Conservation (phyloP, 2,797 vertebrate species). For the Euphonia xanthogaster region DNA sequence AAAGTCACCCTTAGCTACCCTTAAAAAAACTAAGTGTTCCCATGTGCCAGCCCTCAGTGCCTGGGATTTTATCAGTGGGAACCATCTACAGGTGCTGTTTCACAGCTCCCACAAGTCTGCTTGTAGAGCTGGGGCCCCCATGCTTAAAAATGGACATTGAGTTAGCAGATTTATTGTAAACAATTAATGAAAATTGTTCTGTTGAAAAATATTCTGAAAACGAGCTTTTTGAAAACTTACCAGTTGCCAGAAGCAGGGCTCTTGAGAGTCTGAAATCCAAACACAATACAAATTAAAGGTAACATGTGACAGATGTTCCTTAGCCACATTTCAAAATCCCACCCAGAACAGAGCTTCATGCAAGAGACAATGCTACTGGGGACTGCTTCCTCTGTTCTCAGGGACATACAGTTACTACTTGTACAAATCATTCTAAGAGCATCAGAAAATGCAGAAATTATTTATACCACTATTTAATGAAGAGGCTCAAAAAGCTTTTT, state of each 20-base stretch:
- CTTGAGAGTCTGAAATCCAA: not conserved
- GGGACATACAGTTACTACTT: not conserved
- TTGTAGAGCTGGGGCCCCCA: not conserved
- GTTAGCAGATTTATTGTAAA: not conserved
- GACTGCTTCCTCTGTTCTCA: not conserved
- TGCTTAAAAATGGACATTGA: not conserved
- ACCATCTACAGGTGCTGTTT: not conserved
- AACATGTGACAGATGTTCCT: not conserved
- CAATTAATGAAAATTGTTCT: not conserved
- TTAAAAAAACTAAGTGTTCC: too few relatives aligned
- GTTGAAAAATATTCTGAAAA: not conserved
- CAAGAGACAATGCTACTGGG: not conserved
- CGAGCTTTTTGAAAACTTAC: not conserved
- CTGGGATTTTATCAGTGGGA: not conserved
- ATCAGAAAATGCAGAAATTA: not conserved
- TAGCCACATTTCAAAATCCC: not conserved
- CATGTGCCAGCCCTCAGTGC: not conserved
- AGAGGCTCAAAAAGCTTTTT: not conserved
- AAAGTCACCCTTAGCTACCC: too few relatives aligned
- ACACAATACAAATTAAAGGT: not conserved
- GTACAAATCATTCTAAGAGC: not conserved
- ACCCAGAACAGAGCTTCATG: not conserved
- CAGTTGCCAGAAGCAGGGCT: not conserved
- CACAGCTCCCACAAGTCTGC: not conserved
- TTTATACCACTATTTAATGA: not conserved